Evolutionary conservation across 1,140 invertebrate genomes (phyloP), one percentile per base, ranked within the genome.

Genomic region (Agrypnia vestita): DNA sequence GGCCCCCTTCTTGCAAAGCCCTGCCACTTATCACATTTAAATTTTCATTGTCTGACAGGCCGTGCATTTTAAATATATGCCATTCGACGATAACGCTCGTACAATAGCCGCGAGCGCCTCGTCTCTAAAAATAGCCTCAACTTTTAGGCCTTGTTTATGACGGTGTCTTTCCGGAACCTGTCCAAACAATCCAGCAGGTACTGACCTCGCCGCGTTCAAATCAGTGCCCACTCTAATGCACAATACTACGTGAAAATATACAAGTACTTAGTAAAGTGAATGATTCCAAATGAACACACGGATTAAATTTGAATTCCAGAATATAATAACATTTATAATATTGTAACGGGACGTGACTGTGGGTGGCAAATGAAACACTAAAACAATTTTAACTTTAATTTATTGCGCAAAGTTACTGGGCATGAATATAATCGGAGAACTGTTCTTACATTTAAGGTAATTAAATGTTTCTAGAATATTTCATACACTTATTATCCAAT

Each of bases 121-220:
- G 21, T 19, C 35, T 74, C 72, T 55, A 74, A 21, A 74, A 74
- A 74, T 74, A 74, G 72, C n/a, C 11, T 21, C 43, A 12, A 56
- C 51, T 55, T 74, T 53, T 19, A 56, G 47, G 72, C 49, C 51
- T 74, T 56, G 49, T 74, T 74, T 56, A 25, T 74, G 19, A 25
- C 72, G 19, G 15, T 35, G 25, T 74, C 47, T 55, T 55, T 74
- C 72, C 72, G 49, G 72, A 69, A 55, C 72, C 13, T 74, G 49
- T 55, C 15, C 72, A 56, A 74, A 74, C 72, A 74, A 74, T 74
- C n/a, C n/a, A 51, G 8, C 43, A 74, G 21, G 25, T 44, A 74
- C 72, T 74, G 72, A 74, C 72, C 72, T 74, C 53, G 72, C n/a
- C 13, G 49, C 25, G 25, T 35, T 35, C 25, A 35, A 35, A 35